These are phyloP conservation scores for Tetragnatha versicolor DNA, from an alignment of 1,140 invertebrate genomes.

Conservation along the genomic window DNA sequence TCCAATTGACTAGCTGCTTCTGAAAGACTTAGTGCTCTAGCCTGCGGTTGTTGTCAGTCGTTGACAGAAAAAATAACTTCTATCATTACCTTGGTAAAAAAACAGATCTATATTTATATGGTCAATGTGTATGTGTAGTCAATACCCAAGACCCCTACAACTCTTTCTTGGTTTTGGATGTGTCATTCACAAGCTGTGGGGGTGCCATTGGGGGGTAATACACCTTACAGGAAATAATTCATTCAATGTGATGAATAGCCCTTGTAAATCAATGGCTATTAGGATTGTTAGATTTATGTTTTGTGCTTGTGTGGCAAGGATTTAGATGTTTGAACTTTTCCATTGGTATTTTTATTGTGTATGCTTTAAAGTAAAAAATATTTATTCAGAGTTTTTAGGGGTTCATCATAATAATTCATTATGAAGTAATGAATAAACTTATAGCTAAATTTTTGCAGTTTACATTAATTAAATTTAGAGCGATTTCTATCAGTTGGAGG, in stretches of 20 bases:
- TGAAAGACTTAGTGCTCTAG: constrained; percentile 21
- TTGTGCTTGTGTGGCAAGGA: background rate
- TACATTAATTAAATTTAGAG: too few species aligned
- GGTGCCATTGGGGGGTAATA: background rate
- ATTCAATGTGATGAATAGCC: constrained; percentile 13
- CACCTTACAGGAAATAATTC: constrained; percentile 4
- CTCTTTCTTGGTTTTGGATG: constrained; percentile 1
- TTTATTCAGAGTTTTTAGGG: too few species aligned
- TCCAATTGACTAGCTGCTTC: background rate
- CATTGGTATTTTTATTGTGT: too few species aligned
- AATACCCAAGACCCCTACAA: background rate
- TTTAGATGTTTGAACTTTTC: too few species aligned
- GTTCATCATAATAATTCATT: too few species aligned
- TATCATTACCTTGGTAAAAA: constrained; percentile 11
- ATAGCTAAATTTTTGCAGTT: too few species aligned
- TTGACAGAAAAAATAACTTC: constrained; percentile 34
- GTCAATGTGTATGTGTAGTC: background rate
- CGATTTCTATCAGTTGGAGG: too few species aligned
- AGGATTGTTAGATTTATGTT: constrained; percentile 9
- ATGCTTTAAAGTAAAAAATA: too few species aligned
- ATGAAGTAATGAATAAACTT: too few species aligned
- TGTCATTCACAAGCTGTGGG: constrained; percentile 6
- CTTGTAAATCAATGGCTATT: constrained; percentile 9
- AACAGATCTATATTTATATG: constrained; percentile 31
- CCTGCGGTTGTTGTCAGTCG: constrained; percentile 14